Evolutionary conservation across 30 jellyfish, hydroid and myxozoan genomes (phyloP).

Genomic region (Rhopilema esculentum): DNA sequence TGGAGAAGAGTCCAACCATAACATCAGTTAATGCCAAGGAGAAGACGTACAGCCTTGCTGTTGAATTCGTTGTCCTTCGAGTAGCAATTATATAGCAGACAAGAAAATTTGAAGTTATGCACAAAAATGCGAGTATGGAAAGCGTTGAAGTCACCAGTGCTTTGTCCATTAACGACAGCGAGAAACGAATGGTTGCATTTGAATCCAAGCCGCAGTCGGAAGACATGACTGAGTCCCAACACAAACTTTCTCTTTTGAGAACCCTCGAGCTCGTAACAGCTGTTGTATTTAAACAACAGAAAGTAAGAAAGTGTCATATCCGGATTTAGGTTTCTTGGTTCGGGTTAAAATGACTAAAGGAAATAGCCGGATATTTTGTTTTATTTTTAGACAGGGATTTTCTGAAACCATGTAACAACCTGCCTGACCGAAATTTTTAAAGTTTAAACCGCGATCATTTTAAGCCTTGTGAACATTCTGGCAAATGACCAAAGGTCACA

Average conservation of each 20-base stretch:
- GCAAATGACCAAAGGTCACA: no score
- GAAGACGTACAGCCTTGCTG: background rate
- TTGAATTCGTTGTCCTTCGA: background rate
- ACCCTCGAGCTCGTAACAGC: no score
- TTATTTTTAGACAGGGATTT: no score
- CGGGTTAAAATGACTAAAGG: no score
- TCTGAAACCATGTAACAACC: no score
- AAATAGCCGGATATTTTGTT: background rate
- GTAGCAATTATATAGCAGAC: background rate
- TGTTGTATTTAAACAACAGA: no score
- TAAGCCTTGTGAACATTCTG: no score
- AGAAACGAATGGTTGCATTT: background rate
- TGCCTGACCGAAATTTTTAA: no score
- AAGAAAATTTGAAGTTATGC: background rate
- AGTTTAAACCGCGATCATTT: no score
- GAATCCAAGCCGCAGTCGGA: background rate
- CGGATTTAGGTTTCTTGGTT: no score
- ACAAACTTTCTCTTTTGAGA: no score
- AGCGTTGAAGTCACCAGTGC: background rate
- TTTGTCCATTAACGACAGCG: background rate
- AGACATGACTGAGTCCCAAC: background rate
- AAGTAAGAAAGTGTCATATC: no score
- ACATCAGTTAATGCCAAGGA: background rate
- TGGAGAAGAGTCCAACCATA: background rate
- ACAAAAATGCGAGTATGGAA: background rate